phyloP scores from a whole-genome alignment of 2,888 invertebrate species.

The Aromia moschata region DNA sequence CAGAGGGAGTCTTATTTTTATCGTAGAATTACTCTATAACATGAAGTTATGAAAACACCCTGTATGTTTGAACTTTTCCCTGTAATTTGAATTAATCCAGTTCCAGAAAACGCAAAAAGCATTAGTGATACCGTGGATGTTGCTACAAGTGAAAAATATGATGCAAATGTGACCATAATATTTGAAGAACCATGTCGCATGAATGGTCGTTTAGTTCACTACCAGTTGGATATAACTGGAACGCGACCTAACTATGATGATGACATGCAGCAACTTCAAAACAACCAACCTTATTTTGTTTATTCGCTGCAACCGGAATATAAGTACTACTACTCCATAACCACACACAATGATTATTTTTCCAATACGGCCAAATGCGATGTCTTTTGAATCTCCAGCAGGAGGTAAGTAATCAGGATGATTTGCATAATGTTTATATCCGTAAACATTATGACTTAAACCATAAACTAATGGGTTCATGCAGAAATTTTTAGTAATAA shows the following conservation, averaged over 20 bases:
- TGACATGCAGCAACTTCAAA: neutral
- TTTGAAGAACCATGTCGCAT: conserved; percentile 47
- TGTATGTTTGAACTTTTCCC: no score
- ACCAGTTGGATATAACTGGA: conserved; percentile 35
- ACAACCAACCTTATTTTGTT: conserved; percentile 2
- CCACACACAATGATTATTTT: conserved; percentile 18
- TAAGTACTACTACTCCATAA: conserved; percentile 34
- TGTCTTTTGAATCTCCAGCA: conserved; percentile 38
- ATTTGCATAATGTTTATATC: no score
- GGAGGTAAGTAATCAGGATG: conserved; percentile 54
- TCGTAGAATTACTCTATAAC: no score
- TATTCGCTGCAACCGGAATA: conserved; percentile 40
- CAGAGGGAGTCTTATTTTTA: no score
- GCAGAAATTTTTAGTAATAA: no score
- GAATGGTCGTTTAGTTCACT: conserved; percentile 44
- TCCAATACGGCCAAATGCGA: neutral
- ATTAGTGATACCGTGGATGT: neutral
- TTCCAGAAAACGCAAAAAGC: conserved; percentile 27
- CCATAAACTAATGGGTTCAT: no score
- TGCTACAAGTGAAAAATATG: conserved; percentile 34
- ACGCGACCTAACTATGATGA: conserved; percentile 21
- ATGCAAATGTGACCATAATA: conserved; percentile 35
- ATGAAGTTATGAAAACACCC: no score
- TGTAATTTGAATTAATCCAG: no score
- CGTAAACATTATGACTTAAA: no score